phyloP scores from a whole-genome alignment of 2,113 vertebrate species.

The Cyphomyrus discorhynchus region DNA sequence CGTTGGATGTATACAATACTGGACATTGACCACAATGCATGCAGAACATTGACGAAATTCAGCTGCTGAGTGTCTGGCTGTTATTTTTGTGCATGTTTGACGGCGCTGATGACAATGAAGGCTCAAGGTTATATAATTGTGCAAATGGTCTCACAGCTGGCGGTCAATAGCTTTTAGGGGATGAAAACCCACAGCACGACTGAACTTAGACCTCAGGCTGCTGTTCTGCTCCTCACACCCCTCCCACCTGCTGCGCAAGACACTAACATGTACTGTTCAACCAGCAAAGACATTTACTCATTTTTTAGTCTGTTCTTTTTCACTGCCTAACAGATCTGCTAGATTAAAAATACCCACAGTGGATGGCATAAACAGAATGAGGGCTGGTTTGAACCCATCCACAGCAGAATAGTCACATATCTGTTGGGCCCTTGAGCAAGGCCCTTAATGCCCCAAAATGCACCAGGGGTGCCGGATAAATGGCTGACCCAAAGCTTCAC shows the following conservation, averaged over 20 bases:
- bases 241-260: not conserved
- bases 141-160: constrained; percentile 29
- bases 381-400: not conserved
- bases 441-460: not conserved
- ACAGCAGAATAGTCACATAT: not conserved
- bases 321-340: not conserved
- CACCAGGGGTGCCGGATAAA: not conserved
- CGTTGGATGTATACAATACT: not conserved
- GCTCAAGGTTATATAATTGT: constrained; percentile 19
- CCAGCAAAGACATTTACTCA: not conserved
- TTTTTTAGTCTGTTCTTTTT: not conserved
- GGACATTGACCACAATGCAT: not conserved
- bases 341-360: not conserved
- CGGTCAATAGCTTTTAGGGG: not conserved
- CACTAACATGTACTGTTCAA: not conserved
- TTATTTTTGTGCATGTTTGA: not conserved
- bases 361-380: not conserved
- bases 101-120: not conserved
- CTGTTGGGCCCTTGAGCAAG: not conserved
- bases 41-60: not conserved
- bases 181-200: not conserved
- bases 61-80: not conserved
- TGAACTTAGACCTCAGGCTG: constrained; percentile 14
- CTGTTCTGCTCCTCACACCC: not conserved
- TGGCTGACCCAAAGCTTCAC: not conserved